Percentiles rank a stretch among this genome's conserved stretches.
These are phyloP conservation scores for Albula glossodonta DNA, from an alignment of 2,113 vertebrate genomes.

Conservation along the genomic window DNA sequence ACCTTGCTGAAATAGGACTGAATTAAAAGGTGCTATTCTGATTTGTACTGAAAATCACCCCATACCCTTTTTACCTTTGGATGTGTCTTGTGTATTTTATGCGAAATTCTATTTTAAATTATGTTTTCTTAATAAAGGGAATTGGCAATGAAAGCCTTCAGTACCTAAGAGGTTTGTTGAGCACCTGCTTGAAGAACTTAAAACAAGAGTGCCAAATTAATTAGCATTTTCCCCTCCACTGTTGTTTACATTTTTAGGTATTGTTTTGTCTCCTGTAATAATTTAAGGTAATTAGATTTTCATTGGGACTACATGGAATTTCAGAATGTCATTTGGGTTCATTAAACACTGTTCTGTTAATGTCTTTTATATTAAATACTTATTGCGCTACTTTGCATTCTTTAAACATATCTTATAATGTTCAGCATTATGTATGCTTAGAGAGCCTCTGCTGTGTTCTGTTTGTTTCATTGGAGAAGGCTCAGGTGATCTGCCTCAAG, in stretches of 20 bases:
- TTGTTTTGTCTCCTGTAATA: background rate
- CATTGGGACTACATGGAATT: background rate
- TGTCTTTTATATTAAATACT: background rate
- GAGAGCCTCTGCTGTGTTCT: background rate
- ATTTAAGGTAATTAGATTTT: background rate
- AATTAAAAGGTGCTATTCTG: too few species aligned
- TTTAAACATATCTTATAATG: background rate
- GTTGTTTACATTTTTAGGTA: background rate
- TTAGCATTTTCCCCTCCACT: background rate
- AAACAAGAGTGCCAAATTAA: background rate
- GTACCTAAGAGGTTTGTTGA: background rate
- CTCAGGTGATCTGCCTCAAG: background rate
- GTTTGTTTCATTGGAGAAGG: background rate
- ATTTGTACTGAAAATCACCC: background rate
- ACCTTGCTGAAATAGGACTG: background rate
- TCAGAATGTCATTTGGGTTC: background rate
- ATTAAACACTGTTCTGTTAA: background rate
- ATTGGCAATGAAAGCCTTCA: background rate
- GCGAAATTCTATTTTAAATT: background rate
- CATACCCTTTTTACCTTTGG: background rate
- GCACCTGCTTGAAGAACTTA: background rate
- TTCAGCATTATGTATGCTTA: constrained; percentile 6
- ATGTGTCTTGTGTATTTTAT: background rate
- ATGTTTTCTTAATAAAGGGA: background rate
- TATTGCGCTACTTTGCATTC: background rate